phyloP scores from a whole-genome alignment of 1,140 invertebrate species.

The Glomeris maerens region DNA sequence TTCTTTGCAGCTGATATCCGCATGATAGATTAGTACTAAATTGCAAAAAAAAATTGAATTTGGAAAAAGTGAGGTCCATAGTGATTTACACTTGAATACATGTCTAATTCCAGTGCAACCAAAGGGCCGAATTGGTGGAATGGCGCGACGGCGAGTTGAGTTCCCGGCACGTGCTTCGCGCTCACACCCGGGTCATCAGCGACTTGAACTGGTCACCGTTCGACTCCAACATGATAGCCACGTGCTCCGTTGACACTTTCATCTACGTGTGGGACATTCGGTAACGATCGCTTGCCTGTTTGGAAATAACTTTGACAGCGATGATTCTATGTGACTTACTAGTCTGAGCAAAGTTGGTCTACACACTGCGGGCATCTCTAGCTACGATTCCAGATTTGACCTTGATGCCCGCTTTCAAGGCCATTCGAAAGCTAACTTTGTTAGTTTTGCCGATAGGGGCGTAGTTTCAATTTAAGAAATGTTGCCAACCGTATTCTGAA shows the following conservation, averaged over 20 bases:
- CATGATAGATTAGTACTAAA: no score
- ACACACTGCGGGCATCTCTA: no score
- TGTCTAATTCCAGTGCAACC: constrained; percentile 32
- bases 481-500: constrained; percentile 1
- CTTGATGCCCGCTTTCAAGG: no score
- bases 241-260: constrained; percentile 84
- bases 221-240: constrained; percentile 75
- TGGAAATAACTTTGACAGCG: background rate
- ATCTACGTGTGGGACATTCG: constrained; percentile 81
- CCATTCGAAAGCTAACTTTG: no score
- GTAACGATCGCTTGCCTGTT: constrained; percentile 16
- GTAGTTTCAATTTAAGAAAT: no score
- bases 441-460: no score
- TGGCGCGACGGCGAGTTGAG: constrained; percentile 50
- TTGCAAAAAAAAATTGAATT: no score
- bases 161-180: constrained; percentile 54
- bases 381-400: no score
- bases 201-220: constrained; percentile 86
- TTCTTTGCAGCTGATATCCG: no score
- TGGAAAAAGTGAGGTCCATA: no score
- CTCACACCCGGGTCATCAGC: constrained; percentile 75
- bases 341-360: no score
- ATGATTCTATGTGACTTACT: no score
- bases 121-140: constrained; percentile 64
- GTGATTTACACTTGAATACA: constrained; percentile 8